Percentiles rank a stretch among this genome's conserved stretches.
phyloP scores from a whole-genome alignment of 2,888 invertebrate species.

The Hirtodrosophila cameraria region DNA sequence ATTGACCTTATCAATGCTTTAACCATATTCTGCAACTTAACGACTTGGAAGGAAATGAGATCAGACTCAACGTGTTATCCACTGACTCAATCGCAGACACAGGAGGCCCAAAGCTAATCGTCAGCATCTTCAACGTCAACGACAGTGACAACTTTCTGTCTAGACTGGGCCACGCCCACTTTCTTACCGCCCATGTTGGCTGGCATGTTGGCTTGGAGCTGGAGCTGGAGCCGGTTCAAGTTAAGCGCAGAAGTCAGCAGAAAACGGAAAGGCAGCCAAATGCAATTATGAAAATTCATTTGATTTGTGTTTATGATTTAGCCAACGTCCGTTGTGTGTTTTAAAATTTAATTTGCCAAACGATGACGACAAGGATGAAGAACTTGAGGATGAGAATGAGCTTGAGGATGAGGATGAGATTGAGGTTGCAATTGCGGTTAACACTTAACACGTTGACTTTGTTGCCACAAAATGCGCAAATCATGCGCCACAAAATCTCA shows the following conservation, averaged over 20 bases:
- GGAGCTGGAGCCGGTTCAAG: too few species aligned
- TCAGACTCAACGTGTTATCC: constrained; percentile 23
- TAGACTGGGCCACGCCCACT: constrained; percentile 53
- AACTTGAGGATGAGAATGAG: neutral
- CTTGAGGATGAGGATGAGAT: neutral
- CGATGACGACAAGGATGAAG: neutral
- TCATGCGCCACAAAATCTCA: constrained; percentile 62
- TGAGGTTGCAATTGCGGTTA: constrained; percentile 18
- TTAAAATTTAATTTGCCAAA: constrained; percentile 60
- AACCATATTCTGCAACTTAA: constrained; percentile 1
- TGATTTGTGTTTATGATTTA: constrained; percentile 72
- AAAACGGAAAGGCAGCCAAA: constrained; percentile 55
- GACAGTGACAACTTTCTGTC: constrained; percentile 51
- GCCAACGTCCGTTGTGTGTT: constrained; percentile 61
- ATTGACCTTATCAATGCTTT: neutral
- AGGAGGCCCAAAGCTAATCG: constrained; percentile 25
- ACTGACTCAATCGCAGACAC: neutral
- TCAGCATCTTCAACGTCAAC: constrained; percentile 16
- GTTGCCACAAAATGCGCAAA: constrained; percentile 60
- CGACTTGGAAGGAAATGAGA: too few species aligned
- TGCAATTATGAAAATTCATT: constrained; percentile 74
- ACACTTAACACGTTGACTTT: constrained; percentile 38
- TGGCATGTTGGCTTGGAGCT: too few species aligned
- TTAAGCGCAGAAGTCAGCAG: constrained; percentile 44
- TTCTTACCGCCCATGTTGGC: constrained; percentile 38